Conservation (phyloP, 2,113 vertebrate genomes). For the Romanogobio albipinnatus region DNA sequence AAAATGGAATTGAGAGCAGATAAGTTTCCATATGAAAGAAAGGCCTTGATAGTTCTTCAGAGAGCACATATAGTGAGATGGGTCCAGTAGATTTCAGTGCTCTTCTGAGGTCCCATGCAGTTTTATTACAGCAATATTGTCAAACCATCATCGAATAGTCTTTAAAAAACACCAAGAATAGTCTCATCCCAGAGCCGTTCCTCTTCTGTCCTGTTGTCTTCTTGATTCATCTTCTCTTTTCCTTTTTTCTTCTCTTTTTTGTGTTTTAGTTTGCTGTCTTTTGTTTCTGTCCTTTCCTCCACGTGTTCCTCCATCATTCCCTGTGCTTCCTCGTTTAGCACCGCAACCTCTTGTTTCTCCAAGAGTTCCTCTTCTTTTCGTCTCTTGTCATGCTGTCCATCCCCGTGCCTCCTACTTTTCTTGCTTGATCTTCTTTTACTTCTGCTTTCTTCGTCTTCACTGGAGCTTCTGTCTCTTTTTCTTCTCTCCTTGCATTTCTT, state of each 20-base stretch:
- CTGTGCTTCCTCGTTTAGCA: not conserved
- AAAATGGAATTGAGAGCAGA: not conserved
- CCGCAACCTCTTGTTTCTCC: constrained; percentile 52
- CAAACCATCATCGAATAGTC: not conserved
- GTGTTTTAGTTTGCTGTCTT: constrained; percentile 68
- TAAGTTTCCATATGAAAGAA: not conserved
- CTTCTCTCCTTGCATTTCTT: constrained; percentile 35
- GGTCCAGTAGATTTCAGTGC: not conserved
- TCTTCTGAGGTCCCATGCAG: constrained; percentile 1
- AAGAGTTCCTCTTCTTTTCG: constrained; percentile 23
- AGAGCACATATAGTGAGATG: not conserved
- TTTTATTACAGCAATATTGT: constrained; percentile 14
- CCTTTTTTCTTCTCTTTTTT: constrained; percentile 78
- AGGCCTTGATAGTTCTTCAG: not conserved
- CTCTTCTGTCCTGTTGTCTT: constrained; percentile 81
- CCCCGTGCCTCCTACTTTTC: constrained; percentile 35
- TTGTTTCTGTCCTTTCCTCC: constrained; percentile 67
- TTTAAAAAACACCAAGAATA: constrained; percentile 78
- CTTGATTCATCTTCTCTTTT: constrained; percentile 60
- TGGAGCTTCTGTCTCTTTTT: constrained; percentile 52
- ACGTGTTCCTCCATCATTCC: constrained; percentile 51
- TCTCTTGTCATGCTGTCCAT: constrained; percentile 33
- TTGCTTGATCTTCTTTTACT: constrained; percentile 44
- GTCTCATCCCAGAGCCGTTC: constrained; percentile 88
- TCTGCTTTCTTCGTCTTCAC: constrained; percentile 49